Base-by-base conservation (phyloP, 1,140 invertebrate species). In the Chlorops oryzae region DNA sequence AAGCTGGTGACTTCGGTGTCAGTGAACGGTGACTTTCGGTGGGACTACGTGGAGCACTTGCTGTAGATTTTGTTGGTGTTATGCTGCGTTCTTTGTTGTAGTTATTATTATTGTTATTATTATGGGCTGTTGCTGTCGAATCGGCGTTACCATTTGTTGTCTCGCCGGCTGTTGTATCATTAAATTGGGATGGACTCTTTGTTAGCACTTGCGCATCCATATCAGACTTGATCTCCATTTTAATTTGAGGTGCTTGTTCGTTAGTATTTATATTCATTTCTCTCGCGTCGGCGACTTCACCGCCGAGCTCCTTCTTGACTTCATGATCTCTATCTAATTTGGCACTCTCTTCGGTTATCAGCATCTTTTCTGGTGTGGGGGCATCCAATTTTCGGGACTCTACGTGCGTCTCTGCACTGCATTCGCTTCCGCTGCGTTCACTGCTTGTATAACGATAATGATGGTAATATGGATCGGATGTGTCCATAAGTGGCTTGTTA, bases 401-500 rank as follows among this genome's bases (percentile, higher is more conserved):
- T 37, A 84, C 74, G 62, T 89, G 87, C 2, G 86, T 89, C 72
- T 90, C 85, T 3, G 88, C 90, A 69, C 87, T 90, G 5, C 87
- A 89, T 63, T 90, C 88, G 60, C 88, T 90, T n/a, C 87, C 87
- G 62, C 87, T 90, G 51, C 88, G 75, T 60, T 90, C 87, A 27
- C 87, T 77, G 46, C 85, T 80, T 10, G 79, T 79, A 39, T 76
- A 84, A 46, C 83, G 80, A 37, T 70, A 70, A 52, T 78, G 77
- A 50, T 77, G 81, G 69, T 88, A 90, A 52, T 78, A 86, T 56
- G 87, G 77, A 37, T 90, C 74, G 44, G 88, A 77, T 61, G 84
- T 89, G 66, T 92, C 90, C 12, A 92, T 89, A 38, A 92, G 62
- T 0, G 90, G 90, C 72, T 92, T 93, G 3, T 89, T 92, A 68